Base-by-base conservation (phyloP, 1,140 invertebrate genomes). In the Kradibia gibbosae region DNA sequence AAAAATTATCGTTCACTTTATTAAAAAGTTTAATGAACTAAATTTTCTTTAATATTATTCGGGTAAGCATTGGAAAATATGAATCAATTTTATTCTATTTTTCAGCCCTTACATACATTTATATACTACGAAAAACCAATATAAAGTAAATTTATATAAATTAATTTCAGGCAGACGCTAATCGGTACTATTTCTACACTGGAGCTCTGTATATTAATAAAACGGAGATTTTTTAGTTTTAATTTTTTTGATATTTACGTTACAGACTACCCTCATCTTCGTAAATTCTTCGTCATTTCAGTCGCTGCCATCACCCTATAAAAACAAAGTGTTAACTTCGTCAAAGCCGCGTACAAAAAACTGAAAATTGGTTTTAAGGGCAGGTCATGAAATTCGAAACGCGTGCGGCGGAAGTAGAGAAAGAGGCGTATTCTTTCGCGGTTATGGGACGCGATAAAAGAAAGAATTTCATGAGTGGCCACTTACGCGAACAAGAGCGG, bases 361-460 rank as follows among this genome's bases (percentile, higher is more conserved):
- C 55, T 28, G 45, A 22, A 45, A 78, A 72, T 79, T 17, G 70
- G 67, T 72, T 79, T 72, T 72, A 79, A 79, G 53, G 67, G 78
- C 67, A 45, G 45, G 25, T 31, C 70, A 53, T 79, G 78, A 79
- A 79, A 79, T 79, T 67, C 42, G 78, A 80, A 80, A 80, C 78
- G 78, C 11, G 17, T 28, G 71, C 39, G 78, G 60, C 78, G 70
- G 78, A 74, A 73, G 78, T 55, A 13, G 78, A 42, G 70, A 60
- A 71, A 71, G 55, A 79, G 77, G 78, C 78, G 78, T 67, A 22
- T 70, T 45, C 67, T 67, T 67, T 34, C 74, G 53, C 73, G 86
- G 87, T 85, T 86, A 85, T 78, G 83, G 70, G 86, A 85, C 84
- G 84, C 86, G 88, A 87, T 86, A 87, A 88, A 89, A 89, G 86